Evolutionary conservation across 2,888 invertebrate species (phyloP).

Genomic region (Euzetes globulus): DNA sequence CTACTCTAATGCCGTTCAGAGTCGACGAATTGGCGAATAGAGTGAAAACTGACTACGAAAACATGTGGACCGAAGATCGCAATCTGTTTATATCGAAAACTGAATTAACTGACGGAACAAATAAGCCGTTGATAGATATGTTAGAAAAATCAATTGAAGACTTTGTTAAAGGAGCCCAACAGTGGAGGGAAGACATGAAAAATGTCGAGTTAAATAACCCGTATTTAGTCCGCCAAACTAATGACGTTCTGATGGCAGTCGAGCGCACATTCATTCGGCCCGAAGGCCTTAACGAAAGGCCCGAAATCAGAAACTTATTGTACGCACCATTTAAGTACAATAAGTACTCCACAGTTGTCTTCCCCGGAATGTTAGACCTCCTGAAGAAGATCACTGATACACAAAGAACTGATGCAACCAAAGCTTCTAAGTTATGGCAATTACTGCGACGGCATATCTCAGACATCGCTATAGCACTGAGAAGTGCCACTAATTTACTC

Average conservation of each 20-base stretch:
- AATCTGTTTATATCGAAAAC: not conserved
- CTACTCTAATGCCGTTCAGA: constrained; percentile 31
- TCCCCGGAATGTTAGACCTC: constrained; percentile 34
- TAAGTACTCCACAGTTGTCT: constrained; percentile 32
- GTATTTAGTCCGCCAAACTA: constrained; percentile 28
- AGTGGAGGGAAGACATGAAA: constrained; percentile 18
- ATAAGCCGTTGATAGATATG: constrained; percentile 17
- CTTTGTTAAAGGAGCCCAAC: constrained; percentile 15
- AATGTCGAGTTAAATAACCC: constrained; percentile 25
- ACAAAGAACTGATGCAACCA: not conserved
- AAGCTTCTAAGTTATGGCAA: constrained; percentile 3
- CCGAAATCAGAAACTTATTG: constrained; percentile 36
- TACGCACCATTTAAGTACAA: constrained; percentile 30
- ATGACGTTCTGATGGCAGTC: constrained; percentile 37
- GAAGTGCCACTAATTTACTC: constrained; percentile 25
- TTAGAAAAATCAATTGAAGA: constrained; percentile 21
- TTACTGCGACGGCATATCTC: constrained; percentile 32
- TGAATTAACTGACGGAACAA: not conserved
- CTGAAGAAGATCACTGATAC: constrained; percentile 20
- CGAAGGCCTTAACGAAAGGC: constrained; percentile 36
- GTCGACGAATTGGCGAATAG: constrained; percentile 27
- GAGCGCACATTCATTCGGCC: constrained; percentile 40
- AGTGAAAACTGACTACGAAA: constrained; percentile 10
- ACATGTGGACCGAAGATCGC: not conserved
- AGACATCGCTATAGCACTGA: constrained; percentile 33